Percentiles rank a stretch among this genome's conserved stretches.
Conservation (phyloP, 2,113 vertebrate genomes). For the Gila orcuttii region DNA sequence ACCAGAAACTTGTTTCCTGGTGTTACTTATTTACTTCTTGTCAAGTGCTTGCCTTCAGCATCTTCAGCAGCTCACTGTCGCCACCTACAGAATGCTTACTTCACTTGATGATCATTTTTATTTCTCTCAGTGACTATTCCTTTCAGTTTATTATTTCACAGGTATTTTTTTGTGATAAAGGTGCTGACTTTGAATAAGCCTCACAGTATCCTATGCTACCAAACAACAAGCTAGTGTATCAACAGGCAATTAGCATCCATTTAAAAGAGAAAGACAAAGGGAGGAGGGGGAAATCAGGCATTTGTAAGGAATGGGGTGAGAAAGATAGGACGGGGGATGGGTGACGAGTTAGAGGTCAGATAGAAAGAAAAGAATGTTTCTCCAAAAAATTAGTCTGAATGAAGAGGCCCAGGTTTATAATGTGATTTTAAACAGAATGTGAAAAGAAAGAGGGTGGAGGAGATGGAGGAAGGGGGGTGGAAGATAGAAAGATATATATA, state of each 20-base stretch:
- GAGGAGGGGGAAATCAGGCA: conserved; percentile 47
- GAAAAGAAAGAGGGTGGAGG: conserved; percentile 46
- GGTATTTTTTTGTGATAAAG: not conserved
- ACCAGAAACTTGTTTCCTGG: conserved; percentile 14
- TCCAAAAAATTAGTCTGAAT: conserved; percentile 74
- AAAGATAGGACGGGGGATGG: conserved; percentile 45
- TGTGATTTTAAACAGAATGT: conserved; percentile 68
- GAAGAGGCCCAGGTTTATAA: conserved; percentile 75
- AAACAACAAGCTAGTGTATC: conserved; percentile 27
- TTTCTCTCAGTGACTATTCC: not conserved
- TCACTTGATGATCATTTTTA: not conserved
- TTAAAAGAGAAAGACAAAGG: conserved; percentile 59
- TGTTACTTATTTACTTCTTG: not conserved
- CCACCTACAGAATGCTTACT: conserved; percentile 62
- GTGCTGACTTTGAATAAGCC: conserved; percentile 29
- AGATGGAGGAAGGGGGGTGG: conserved; percentile 44
- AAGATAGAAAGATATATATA: conserved; percentile 56
- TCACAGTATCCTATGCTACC: conserved; percentile 36
- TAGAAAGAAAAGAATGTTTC: conserved; percentile 66
- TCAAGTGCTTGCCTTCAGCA: conserved; percentile 18
- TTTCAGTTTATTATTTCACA: conserved; percentile 17
- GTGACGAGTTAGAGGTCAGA: conserved; percentile 63
- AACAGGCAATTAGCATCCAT: conserved; percentile 52
- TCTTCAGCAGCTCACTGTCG: conserved; percentile 57
- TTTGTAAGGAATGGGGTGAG: conserved; percentile 51